Percentiles rank a stretch among this genome's conserved stretches.
Evolutionary conservation across 2,797 vertebrate genomes (phyloP).

Genomic region (Spea hammondii): DNA sequence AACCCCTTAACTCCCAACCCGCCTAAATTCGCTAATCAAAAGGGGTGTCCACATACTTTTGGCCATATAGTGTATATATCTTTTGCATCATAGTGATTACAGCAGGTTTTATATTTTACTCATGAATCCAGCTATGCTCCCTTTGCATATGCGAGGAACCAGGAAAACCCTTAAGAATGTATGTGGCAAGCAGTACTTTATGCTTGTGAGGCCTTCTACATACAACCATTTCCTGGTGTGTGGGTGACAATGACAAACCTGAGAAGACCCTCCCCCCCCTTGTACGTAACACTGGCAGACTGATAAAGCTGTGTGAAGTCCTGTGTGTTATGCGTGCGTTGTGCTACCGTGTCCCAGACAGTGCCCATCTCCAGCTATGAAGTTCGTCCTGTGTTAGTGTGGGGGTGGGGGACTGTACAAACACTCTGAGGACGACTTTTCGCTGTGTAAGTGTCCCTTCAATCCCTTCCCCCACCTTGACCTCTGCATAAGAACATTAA

Average conservation of each 20-base stretch:
- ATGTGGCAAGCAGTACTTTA: no score
- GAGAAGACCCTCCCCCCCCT: background rate
- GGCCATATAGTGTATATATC: no score
- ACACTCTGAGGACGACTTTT: background rate
- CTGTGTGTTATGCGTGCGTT: background rate
- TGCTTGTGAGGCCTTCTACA: no score
- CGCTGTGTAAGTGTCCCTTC: background rate
- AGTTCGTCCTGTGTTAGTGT: background rate
- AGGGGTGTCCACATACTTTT: no score
- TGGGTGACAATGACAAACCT: conserved; percentile 2
- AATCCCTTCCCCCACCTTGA: conserved; percentile 10
- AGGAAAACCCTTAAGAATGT: no score
- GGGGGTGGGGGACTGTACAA: background rate
- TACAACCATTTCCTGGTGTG: background rate
- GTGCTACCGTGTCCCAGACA: background rate
- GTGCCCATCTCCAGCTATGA: background rate
- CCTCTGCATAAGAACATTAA: background rate
- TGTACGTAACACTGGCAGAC: background rate
- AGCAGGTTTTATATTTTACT: no score
- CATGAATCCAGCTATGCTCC: no score
- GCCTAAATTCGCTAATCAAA: no score
- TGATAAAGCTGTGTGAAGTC: background rate
- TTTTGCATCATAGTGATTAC: no score
- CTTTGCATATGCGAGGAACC: no score
- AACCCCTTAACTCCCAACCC: no score